Base-by-base conservation (phyloP, 2,888 invertebrate genomes). In the Andrena fulva region DNA sequence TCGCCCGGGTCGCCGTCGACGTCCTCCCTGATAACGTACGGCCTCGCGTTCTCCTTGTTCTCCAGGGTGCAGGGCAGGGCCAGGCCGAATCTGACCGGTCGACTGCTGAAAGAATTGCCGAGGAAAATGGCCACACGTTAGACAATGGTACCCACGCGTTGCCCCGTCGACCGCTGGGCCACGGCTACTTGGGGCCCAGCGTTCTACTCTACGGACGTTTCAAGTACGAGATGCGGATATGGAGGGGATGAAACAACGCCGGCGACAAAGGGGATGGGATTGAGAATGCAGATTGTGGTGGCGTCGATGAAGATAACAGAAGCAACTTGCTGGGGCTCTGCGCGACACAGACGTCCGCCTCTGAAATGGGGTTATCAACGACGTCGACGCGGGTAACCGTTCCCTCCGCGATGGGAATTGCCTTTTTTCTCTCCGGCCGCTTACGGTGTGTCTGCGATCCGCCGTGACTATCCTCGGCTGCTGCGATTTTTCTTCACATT, bases 11-110 rank as follows among this genome's bases (percentile, higher is more conserved):
- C 96, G 89, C 92, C 92, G 81, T 94, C 94, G 60, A 92, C 91
- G 90, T 96, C 96, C 92, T 96, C 96, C 85, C 96, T 95, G 92
- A 96, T 96, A 89, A 96, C 95, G 95, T 96, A 97, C 80, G 98
- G 97, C 89, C 97, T 96, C 70, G 97, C 95, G 93, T 98, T 98
- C 94, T 98, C 98, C 94, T 98, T 98, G 94, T 98, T 98, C 94
- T 98, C 98, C 92, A 96, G 94, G 62, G 97, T 96, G 93, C 97
- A 96, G 81, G 97, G 96, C 92, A 97, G 94, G 83, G 96, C 95
- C 87, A 96, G 94, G 86, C 96, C 96, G 93, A 97, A 96, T 93
- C 97, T 96, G 92, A 97, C 97, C 85, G 98, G 97, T 93, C 97
- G 97, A 91, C 96, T 96, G 93, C 97, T 97, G 95, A 33, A 94